Evolutionary conservation across 2,888 invertebrate genomes (phyloP).

Genomic region (Morinoia aosen): DNA sequence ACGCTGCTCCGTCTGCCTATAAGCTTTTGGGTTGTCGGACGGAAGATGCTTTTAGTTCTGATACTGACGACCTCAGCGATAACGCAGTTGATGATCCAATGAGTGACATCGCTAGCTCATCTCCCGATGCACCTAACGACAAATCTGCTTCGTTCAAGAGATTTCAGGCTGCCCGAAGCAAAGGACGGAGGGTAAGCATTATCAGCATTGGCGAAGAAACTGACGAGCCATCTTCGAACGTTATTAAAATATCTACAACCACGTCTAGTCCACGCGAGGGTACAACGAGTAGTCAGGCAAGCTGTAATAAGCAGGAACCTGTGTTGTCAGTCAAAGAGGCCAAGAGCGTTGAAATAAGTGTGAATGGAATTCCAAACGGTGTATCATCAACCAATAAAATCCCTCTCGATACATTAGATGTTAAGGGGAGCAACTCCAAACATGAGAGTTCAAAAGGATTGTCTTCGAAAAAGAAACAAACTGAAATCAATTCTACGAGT

Average conservation of each 20-base stretch:
- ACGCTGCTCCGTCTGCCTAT: conserved; percentile 51
- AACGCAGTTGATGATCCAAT: conserved; percentile 60
- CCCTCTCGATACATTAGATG: background rate
- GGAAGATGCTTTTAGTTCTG: conserved; percentile 54
- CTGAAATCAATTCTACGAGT: background rate
- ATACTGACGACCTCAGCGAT: conserved; percentile 67
- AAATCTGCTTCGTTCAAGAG: background rate
- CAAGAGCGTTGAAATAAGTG: background rate
- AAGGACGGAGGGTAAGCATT: conserved; percentile 59
- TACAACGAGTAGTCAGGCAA: background rate
- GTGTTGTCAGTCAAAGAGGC: background rate
- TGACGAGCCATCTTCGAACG: background rate
- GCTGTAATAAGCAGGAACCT: too few species aligned
- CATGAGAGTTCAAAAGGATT: background rate
- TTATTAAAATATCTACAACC: conserved; percentile 53
- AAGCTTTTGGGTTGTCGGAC: conserved; percentile 12
- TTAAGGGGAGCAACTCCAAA: background rate
- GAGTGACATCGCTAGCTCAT: conserved; percentile 55
- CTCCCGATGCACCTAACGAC: conserved; percentile 7
- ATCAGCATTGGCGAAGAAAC: conserved; percentile 58
- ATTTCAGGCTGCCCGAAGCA: conserved; percentile 8
- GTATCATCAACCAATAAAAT: background rate
- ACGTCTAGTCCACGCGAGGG: background rate
- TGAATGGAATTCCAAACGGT: background rate
- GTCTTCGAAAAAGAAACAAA: background rate